Base-by-base conservation (phyloP, 1,140 invertebrate species). In the Paracyclopina nana region DNA sequence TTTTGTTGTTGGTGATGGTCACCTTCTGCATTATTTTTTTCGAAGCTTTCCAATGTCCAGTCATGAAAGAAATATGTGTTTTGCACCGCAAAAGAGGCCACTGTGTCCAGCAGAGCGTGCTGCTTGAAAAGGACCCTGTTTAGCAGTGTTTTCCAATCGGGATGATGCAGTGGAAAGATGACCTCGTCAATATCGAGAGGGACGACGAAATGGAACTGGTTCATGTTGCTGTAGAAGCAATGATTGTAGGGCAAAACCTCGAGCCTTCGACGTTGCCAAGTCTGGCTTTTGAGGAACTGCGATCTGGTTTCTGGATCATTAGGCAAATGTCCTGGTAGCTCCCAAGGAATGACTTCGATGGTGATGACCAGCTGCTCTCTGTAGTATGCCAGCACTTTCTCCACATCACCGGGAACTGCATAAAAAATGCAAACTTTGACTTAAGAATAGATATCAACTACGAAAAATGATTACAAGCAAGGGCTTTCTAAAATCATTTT, bases 161-260 rank as follows among this genome's bases (percentile, higher is more conserved):
- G 58, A 20, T 66, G 63, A 46, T 64, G 62, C 58, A 70, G 65
- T 2, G 78, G 78, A 25, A 80, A 63, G 38, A 80, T 69, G 22
- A 78, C 66, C 63, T 80, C 78, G 60, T 80, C 78, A 24, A 78
- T 65, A 59, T 80, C 78, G 54, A 79, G 62, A 6, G 77, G 76
- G 6, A 79, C 59, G 12, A 80, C 68, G 61, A 68, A 80, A 55
- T 73, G 63, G 4, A 73, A 74, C 44, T 66, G 68, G 50, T 70
- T 59, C 25, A 78, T 60, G 61, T 75, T 77, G 56, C 74, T 71
- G 59, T 81, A 80, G 42, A 80, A 72, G 53, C 75, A 77, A 54
- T 80, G 77, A 60, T 81, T 81, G 59, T 80, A 81, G 0, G 77
- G 71, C 49, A 80, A 65, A 28, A 80, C 62, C 60, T 80, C 78